A percentile compares a stretch with the other conserved stretches of the same genome.
phyloP scores from a whole-genome alignment of 1,140 invertebrate genomes.

The Listronotus oregonensis region DNA sequence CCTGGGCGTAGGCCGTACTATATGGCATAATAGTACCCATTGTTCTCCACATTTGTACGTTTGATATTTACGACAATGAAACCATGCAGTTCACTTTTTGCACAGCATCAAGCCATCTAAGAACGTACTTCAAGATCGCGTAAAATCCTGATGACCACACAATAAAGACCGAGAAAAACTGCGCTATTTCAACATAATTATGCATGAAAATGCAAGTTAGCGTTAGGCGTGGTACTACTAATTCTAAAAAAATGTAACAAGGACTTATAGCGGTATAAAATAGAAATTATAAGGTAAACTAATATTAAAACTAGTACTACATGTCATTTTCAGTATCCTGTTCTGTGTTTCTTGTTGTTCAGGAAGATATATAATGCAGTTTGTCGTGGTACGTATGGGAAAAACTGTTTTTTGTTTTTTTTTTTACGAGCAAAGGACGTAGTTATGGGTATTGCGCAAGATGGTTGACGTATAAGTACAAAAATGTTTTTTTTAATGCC shows the following conservation, averaged over 20 bases:
- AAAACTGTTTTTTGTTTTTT: too few relatives aligned
- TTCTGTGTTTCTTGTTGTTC: constrained; percentile 18
- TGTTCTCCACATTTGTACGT: too few relatives aligned
- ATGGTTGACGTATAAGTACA: too few relatives aligned
- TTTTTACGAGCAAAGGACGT: too few relatives aligned
- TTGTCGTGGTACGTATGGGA: constrained; percentile 17
- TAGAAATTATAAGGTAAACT: constrained; percentile 46
- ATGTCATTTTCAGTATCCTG: constrained; percentile 23
- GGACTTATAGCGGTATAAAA: constrained; percentile 50
- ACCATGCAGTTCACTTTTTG: background rate
- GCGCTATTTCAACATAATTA: background rate
- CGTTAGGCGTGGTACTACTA: constrained; percentile 16
- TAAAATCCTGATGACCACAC: background rate
- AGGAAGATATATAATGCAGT: constrained; percentile 20
- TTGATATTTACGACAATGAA: too few relatives aligned
- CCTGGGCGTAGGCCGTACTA: too few relatives aligned
- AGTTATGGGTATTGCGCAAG: too few relatives aligned
- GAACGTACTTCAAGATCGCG: background rate
- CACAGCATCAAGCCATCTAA: background rate
- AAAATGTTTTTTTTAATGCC: too few relatives aligned
- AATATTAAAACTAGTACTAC: constrained; percentile 34
- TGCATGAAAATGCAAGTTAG: constrained; percentile 21
- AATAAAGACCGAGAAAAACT: background rate
- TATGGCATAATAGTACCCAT: too few relatives aligned
- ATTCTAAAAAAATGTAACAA: constrained; percentile 45